Percentiles rank a stretch among this genome's conserved stretches.
phyloP scores from a whole-genome alignment of 92 coral and sea anemone species.

The Porites divaricata region DNA sequence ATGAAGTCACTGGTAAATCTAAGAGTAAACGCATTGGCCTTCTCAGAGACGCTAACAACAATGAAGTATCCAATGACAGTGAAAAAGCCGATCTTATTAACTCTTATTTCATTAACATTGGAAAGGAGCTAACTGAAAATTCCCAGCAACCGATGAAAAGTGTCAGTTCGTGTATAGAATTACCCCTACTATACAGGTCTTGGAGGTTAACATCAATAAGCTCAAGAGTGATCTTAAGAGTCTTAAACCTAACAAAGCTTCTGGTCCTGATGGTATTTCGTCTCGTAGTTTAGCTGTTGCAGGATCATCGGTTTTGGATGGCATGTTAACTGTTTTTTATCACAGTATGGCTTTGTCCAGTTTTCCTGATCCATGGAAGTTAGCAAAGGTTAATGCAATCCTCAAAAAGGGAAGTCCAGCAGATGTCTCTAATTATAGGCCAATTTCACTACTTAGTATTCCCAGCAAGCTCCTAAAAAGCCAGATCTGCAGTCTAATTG shows the following conservation, averaged over 20 bases:
- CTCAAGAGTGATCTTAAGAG: constrained; percentile 1
- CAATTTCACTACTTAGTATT: constrained; percentile 11
- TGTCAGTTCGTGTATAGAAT: neutral
- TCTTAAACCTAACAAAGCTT: constrained; percentile 16
- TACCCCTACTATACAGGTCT: constrained; percentile 32
- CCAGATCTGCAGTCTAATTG: constrained; percentile 17
- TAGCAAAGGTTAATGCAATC: constrained; percentile 4
- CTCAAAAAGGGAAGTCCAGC: constrained; percentile 13
- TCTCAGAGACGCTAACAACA: neutral
- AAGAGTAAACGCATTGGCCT: constrained; percentile 44
- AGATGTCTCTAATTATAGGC: constrained; percentile 8
- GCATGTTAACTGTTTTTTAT: constrained; percentile 5
- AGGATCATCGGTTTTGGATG: constrained; percentile 18
- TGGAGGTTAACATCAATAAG: constrained; percentile 14
- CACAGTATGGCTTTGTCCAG: constrained; percentile 14
- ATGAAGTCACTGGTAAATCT: constrained; percentile 31
- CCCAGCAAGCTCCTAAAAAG: constrained; percentile 26
- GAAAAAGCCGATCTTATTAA: constrained; percentile 1
- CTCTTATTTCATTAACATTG: neutral
- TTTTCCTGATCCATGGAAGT: constrained; percentile 19
- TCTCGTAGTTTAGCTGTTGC: constrained; percentile 26
- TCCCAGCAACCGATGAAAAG: neutral
- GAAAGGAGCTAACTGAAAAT: neutral
- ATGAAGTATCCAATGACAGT: neutral
- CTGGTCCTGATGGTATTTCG: constrained; percentile 19